Evolutionary conservation across 2,113 vertebrate species (phyloP).

Genomic region (Vulpes ferrilata): DNA sequence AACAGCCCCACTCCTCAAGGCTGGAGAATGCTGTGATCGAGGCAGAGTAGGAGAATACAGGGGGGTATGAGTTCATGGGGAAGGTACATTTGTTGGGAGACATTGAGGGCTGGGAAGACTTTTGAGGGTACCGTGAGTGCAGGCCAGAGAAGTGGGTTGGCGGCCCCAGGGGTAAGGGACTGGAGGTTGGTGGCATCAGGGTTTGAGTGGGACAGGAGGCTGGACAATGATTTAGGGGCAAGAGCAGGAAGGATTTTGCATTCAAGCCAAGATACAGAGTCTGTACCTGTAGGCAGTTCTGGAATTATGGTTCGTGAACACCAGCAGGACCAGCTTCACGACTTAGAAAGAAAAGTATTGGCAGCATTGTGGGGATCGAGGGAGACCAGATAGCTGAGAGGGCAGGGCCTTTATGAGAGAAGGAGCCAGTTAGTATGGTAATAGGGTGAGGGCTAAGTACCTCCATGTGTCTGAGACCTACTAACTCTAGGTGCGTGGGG

Average conservation of each 20-base stretch:
- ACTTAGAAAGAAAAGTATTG: neutral
- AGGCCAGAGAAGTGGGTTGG: neutral
- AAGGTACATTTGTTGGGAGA: neutral
- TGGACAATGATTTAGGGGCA: neutral
- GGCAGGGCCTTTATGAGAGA: neutral
- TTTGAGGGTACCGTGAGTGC: neutral
- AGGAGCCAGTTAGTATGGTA: neutral
- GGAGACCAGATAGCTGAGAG: neutral
- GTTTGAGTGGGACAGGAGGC: neutral
- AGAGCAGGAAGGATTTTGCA: neutral
- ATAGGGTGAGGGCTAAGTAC: neutral
- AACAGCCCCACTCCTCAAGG: neutral
- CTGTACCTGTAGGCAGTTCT: neutral
- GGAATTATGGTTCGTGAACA: neutral
- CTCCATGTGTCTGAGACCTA: neutral
- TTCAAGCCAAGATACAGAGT: neutral
- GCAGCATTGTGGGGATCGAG: neutral
- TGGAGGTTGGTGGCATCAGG: neutral
- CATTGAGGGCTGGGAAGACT: neutral
- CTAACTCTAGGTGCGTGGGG: too few species aligned
- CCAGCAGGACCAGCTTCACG: neutral
- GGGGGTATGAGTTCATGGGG: neutral
- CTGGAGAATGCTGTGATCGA: neutral
- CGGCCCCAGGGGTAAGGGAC: fast-evolving
- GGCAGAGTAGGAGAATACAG: neutral